Evolutionary conservation across 2,888 invertebrate species (phyloP), one percentile per base, ranked within the genome.

Genomic region (Nomada flava): DNA sequence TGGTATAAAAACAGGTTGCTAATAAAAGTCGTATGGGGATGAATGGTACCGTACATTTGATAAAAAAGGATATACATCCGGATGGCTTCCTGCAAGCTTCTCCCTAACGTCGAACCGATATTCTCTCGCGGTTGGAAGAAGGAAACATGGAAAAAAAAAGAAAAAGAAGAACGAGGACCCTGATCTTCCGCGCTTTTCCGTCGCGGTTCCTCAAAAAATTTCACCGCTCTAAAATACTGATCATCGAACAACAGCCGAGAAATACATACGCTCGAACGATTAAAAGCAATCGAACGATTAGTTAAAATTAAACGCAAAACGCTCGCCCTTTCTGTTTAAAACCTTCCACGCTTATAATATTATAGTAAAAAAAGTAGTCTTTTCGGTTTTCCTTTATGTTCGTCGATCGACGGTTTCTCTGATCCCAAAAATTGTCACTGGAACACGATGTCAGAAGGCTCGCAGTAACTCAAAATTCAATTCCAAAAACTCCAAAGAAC

Each of bases 1-100:
- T 71, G 70, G 70, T 80, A 82, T 82, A 82, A 82, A 82, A 82
- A 80, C 81, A 80, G 63, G 7, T 59, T 75, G 55, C 80, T 68
- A 29, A 68, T 80, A 70, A 80, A 80, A 80, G 50, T 75, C 69
- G 23, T 70, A 67, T 36, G 47, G 7, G 55, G 57, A 59, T 42
- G 42, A 55, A 47, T 57, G n/a, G 20, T 57, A 50, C 18, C 44
- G 67, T 50, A 70, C 57, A 29, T 63, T 63, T 57, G 50, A 23
- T 52, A 44, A 77, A 44, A 36, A 44, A 23, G 4, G 74, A 20
- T 79, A 42, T 20, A 29, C 15, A 18, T 18, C 18, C 62, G n/a
- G 23, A 29, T 50, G 10, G 18, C 9, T n/a, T 29, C 44, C 42
- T 47, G 10, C 64, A 20, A 47, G 7, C 20, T 67, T 36, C 15